Base-by-base conservation (phyloP, 2,888 invertebrate genomes). In the Eledone cirrhosa region DNA sequence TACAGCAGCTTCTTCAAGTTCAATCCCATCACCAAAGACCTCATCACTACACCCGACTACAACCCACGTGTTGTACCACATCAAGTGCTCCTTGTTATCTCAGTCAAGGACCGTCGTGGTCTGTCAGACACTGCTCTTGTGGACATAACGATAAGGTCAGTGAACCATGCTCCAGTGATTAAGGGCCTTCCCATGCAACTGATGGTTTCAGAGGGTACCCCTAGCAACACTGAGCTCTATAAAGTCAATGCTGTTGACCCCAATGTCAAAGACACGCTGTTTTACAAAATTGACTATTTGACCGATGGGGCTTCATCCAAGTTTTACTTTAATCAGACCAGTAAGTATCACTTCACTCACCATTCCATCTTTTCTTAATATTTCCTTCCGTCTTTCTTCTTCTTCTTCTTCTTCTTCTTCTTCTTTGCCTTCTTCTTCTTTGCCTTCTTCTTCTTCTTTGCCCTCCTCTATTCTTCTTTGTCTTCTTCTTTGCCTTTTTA, bases 241-340 rank as follows among this genome's bases (percentile, higher is more conserved):
- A 76, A 2, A 48, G 47, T 76, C 47, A 47, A 27, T 16, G 76
- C 29, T 24, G 41, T 48, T 4, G 47, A 76, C 19, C 76, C 76
- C 0, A 48, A 76, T 4, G 19, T 48, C 16, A 16, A 19, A 14
- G 76, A 76, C 19, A 16, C 47, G 3, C 24, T 47, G 47, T 2
- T 27, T 47, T 76, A 76, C 47, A 22, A 48, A 76, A 47, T 47
- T 47, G 47, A 47, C n/a, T 76, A 33, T 48, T 27, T 76, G 16
- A 24, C 41, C 1, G 24, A 24, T 5, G 19, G 19, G 8, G 48
- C 48, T n/a, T 29, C 76, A 2, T 27, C 47, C 22, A 76, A 76
- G 48, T 76, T 76, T 22, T 27, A 47, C 24, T 48, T 76, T 24
- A 76, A 76, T 48, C 76, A 76, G 48, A 22, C 76, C 11, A 76